Percentiles rank a stretch among this genome's conserved stretches.
Conservation (phyloP, 2,797 vertebrate species). For the Dicrostonyx torquatus region DNA sequence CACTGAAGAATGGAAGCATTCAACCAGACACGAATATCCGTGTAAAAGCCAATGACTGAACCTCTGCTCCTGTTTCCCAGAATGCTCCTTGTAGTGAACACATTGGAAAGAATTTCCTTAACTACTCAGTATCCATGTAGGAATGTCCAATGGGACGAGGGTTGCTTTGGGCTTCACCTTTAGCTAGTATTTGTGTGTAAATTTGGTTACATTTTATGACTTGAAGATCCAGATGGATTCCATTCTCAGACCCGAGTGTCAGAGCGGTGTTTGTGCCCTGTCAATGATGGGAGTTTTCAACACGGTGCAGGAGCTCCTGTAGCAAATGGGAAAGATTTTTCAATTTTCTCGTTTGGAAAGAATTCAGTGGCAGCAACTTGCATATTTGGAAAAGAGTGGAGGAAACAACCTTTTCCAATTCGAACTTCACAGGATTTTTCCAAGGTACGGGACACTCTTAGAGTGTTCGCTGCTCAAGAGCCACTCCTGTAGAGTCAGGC, state of each 20-base stretch:
- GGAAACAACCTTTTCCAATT: conserved; percentile 34
- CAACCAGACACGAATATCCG: conserved; percentile 56
- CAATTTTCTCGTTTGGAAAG: conserved; percentile 50
- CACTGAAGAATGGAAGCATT: conserved; percentile 68
- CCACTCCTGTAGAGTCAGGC: background rate
- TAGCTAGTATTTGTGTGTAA: conserved; percentile 35
- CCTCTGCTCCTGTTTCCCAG: background rate
- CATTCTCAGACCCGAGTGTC: background rate
- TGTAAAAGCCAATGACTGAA: conserved; percentile 19
- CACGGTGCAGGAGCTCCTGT: background rate
- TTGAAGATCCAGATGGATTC: conserved; percentile 37
- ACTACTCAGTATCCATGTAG: background rate
- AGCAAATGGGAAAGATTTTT: background rate
- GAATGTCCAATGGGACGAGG: conserved; percentile 39
- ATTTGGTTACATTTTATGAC: conserved; percentile 61
- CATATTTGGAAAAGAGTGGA: background rate
- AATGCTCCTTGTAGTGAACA: background rate
- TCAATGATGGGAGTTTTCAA: background rate
- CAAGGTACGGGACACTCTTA: conserved; percentile 2
- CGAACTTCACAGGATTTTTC: conserved; percentile 52
- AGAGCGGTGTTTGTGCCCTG: background rate
- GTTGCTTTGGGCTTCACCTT: conserved; percentile 27
- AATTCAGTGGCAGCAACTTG: background rate
- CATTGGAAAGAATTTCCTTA: conserved; percentile 33
- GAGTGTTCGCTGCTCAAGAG: background rate